These are phyloP conservation scores for Cinara cedri DNA, from an alignment of 2,888 invertebrate species.

Conservation along the genomic window DNA sequence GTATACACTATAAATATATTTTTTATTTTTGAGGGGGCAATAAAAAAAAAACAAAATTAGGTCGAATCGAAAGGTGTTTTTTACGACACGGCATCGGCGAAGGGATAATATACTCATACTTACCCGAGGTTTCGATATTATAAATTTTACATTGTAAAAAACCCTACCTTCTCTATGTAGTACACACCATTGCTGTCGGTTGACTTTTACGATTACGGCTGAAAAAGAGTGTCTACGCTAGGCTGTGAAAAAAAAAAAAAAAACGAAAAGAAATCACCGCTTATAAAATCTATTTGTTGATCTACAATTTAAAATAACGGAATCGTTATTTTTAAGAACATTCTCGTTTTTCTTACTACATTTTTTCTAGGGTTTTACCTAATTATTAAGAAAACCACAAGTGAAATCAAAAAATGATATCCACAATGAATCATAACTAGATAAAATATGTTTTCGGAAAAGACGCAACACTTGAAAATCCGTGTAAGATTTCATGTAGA, in stretches of 20 bases:
- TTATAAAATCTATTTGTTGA: conserved; percentile 6
- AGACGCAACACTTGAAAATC: too few relatives aligned
- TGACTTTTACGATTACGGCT: conserved; percentile 35
- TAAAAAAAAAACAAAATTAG: conserved; percentile 7
- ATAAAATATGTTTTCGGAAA: too few relatives aligned
- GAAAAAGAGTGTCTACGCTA: not conserved
- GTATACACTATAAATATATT: too few relatives aligned
- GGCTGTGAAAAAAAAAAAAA: conserved; percentile 27
- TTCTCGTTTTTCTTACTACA: too few relatives aligned
- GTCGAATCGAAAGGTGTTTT: conserved; percentile 25
- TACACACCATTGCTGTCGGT: not conserved
- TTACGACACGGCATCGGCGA: conserved; percentile 17
- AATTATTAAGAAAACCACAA: too few relatives aligned
- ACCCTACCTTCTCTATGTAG: conserved; percentile 5
- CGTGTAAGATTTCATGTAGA: too few relatives aligned
- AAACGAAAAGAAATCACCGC: conserved; percentile 6
- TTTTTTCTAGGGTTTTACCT: too few relatives aligned
- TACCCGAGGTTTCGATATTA: conserved; percentile 37
- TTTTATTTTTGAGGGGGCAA: too few relatives aligned
- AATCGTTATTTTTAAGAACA: too few relatives aligned
- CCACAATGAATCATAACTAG: too few relatives aligned
- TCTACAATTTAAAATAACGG: not conserved
- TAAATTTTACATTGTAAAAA: conserved; percentile 40
- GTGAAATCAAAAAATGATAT: too few relatives aligned
- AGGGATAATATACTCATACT: conserved; percentile 21